These are phyloP conservation scores for Helicoverpa zea DNA, from an alignment of 1,140 invertebrate species.

Conservation along the genomic window DNA sequence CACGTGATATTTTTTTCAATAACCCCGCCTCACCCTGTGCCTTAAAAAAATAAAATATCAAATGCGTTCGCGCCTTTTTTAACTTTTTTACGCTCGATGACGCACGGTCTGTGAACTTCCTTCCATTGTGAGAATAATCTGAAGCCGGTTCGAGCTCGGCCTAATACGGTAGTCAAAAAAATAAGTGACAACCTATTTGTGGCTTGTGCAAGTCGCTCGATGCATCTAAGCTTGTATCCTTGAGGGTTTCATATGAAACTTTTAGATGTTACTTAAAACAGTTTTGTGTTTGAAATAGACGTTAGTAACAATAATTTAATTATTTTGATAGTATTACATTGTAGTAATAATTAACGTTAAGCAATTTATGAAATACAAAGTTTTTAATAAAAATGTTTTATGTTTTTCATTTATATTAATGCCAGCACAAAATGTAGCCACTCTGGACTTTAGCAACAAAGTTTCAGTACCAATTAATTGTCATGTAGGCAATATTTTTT, in stretches of 20 bases:
- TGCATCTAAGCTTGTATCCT: conserved; percentile 18
- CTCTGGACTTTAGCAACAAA: too few species aligned
- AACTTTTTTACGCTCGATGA: conserved; percentile 63
- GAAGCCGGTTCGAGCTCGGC: conserved; percentile 30
- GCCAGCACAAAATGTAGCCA: too few species aligned
- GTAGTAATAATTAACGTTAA: too few species aligned
- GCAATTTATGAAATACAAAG: too few species aligned
- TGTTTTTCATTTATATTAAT: too few species aligned
- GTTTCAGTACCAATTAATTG: too few species aligned
- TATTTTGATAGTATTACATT: neutral
- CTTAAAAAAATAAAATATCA: conserved; percentile 62
- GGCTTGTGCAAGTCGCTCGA: conserved; percentile 12
- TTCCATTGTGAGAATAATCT: conserved; percentile 72
- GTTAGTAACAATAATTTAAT: neutral
- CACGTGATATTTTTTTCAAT: conserved; percentile 32
- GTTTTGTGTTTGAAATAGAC: neutral
- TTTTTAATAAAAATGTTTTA: too few species aligned
- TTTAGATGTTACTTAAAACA: neutral
- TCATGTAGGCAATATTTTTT: neutral
- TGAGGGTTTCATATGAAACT: neutral
- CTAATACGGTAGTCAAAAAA: conserved; percentile 49
- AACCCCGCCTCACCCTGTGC: conserved; percentile 33
- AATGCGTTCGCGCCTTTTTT: conserved; percentile 54
- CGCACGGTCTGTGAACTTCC: conserved; percentile 71
- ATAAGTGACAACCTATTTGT: conserved; percentile 40